phyloP scores from a whole-genome alignment of 2,888 invertebrate genomes.

The Leptodirus hochenwartii region DNA sequence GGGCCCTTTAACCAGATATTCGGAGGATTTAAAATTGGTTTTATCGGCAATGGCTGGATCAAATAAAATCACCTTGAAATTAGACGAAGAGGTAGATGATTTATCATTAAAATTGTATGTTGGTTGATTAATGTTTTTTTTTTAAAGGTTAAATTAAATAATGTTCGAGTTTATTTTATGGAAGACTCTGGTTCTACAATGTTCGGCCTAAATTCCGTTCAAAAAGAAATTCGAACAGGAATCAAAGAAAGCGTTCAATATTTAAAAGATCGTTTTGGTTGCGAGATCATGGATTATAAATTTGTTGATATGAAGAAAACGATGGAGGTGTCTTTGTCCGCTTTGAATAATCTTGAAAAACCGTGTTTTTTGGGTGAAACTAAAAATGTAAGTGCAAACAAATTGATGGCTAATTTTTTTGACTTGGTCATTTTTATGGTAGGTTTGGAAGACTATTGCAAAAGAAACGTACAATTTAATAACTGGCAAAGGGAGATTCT shows the following conservation, averaged over 20 bases:
- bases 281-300: too few species aligned
- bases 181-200: slow-evolving; percentile 38
- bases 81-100: slow-evolving; percentile 30
- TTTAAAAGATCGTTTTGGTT: slow-evolving; percentile 29
- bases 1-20: slow-evolving; percentile 64
- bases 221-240: slow-evolving; percentile 31
- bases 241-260: slow-evolving; percentile 31
- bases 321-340: too few species aligned
- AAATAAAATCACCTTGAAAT: slow-evolving; percentile 25
- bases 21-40: slow-evolving; percentile 44
- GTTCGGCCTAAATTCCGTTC: slow-evolving; percentile 31
- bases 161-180: slow-evolving; percentile 32
- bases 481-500: too few species aligned
- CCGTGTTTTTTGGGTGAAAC: too few species aligned
- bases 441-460: too few species aligned
- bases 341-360: too few species aligned
- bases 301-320: too few species aligned
- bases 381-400: too few species aligned
- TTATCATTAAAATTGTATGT: neutral
- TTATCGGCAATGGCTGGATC: slow-evolving; percentile 40
- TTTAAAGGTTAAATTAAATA: slow-evolving; percentile 16
- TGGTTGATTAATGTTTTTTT: too few species aligned
- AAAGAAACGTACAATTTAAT: too few species aligned
- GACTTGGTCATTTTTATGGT: too few species aligned
- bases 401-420: too few species aligned